Percentiles rank a stretch among this genome's conserved stretches.
Conservation (phyloP, 1,140 invertebrate genomes). For the Caenorhabditis briggsae region DNA sequence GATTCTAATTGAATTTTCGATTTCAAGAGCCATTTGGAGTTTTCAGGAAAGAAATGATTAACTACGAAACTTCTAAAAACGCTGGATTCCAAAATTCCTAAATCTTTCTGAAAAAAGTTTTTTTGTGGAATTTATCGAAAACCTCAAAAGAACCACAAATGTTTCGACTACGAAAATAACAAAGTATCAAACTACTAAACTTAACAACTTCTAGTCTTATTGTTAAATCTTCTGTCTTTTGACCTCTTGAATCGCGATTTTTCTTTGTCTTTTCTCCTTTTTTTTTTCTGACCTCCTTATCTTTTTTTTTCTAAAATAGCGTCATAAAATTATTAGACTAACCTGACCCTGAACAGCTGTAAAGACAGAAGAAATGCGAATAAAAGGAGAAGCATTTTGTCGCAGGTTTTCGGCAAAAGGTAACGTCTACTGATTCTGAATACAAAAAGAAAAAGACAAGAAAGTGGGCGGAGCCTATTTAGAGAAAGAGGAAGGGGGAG, state of each 20-base stretch:
- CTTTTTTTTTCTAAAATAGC: neutral
- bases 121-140: too few relatives aligned
- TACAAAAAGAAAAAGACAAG: neutral
- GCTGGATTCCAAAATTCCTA: too few relatives aligned
- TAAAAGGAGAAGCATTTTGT: conserved; percentile 27
- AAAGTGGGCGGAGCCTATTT: conserved; percentile 11
- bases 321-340: neutral
- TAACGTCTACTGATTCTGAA: neutral
- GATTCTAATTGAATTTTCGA: too few relatives aligned
- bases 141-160: too few relatives aligned
- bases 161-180: neutral
- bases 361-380: conserved; percentile 41
- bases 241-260: too few relatives aligned
- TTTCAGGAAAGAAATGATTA: too few relatives aligned
- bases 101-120: too few relatives aligned
- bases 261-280: neutral
- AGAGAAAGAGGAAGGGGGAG: neutral
- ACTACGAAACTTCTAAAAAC: too few relatives aligned
- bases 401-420: neutral
- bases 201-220: conserved; percentile 1
- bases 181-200: neutral
- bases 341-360: conserved; percentile 49
- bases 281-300: neutral
- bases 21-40: too few relatives aligned
- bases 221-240: neutral